These are phyloP conservation scores for Orientallactaga sibirica DNA, from an alignment of 2,797 vertebrate genomes.

Conservation along the genomic window DNA sequence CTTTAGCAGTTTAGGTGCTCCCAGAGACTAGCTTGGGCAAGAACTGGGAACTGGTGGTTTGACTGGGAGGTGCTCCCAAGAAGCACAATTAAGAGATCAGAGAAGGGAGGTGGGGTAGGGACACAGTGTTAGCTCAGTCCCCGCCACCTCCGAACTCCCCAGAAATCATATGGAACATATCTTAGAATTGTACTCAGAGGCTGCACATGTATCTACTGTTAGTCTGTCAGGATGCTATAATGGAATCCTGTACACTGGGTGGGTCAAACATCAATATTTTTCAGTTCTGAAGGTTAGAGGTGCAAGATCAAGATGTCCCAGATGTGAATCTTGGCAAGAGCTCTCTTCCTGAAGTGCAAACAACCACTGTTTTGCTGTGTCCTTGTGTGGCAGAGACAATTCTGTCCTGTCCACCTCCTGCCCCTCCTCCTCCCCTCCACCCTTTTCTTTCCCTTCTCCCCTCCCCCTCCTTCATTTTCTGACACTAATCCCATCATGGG, in stretches of 20 bases:
- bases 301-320: neutral
- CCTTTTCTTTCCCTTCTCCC: neutral
- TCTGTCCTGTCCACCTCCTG: neutral
- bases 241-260: neutral
- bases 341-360: neutral
- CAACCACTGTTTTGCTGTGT: neutral
- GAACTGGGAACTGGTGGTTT: neutral
- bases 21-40: conserved; percentile 22
- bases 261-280: neutral
- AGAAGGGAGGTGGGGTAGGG: neutral
- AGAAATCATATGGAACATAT: neutral
- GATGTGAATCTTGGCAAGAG: neutral
- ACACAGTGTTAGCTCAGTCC: neutral
- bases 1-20: neutral
- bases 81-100: neutral
- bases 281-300: neutral
- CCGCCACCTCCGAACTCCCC: neutral
- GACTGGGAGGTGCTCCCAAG: neutral
- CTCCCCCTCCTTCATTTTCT: neutral
- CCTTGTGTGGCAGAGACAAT: neutral
- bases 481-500: neutral
- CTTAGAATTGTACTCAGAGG: neutral
- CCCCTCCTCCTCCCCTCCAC: neutral
- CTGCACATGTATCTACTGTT: neutral
- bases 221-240: neutral